Percentiles rank a stretch among this genome's conserved stretches.
Evolutionary conservation across 2,797 vertebrate species (phyloP).

Genomic region (Platalea minor): DNA sequence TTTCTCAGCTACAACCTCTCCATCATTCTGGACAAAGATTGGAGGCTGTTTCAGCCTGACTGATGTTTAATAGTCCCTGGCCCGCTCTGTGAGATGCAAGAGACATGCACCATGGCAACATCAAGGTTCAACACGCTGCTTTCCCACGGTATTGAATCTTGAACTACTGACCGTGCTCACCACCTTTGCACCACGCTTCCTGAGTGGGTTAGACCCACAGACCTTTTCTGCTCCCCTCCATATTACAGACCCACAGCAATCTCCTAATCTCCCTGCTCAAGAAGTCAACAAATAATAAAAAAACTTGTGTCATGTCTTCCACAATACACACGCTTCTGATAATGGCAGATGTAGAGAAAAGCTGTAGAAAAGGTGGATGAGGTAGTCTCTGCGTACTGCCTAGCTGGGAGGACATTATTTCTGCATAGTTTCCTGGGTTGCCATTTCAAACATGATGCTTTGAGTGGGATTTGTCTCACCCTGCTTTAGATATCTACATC

Average conservation of each 20-base stretch:
- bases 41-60: not conserved
- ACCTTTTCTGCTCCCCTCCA: not conserved
- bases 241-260: not conserved
- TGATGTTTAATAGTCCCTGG: not conserved
- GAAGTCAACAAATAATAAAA: not conserved
- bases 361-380: not conserved
- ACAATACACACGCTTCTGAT: not conserved
- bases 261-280: not conserved
- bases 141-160: not conserved
- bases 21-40: not conserved
- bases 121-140: not conserved
- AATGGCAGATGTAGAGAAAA: not conserved
- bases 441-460: slow-evolving; percentile 1
- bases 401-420: not conserved
- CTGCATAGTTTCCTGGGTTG: slow-evolving; percentile 13
- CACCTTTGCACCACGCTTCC: not conserved
- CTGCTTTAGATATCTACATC: slow-evolving; percentile 31
- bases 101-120: not conserved
- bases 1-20: not conserved
- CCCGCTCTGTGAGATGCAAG: not conserved
- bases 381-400: not conserved
- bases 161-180: not conserved
- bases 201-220: not conserved
- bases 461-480: slow-evolving; percentile 42
- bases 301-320: not conserved